These are phyloP conservation scores for Aethina tumida DNA, from an alignment of 1,140 invertebrate species.

Conservation along the genomic window DNA sequence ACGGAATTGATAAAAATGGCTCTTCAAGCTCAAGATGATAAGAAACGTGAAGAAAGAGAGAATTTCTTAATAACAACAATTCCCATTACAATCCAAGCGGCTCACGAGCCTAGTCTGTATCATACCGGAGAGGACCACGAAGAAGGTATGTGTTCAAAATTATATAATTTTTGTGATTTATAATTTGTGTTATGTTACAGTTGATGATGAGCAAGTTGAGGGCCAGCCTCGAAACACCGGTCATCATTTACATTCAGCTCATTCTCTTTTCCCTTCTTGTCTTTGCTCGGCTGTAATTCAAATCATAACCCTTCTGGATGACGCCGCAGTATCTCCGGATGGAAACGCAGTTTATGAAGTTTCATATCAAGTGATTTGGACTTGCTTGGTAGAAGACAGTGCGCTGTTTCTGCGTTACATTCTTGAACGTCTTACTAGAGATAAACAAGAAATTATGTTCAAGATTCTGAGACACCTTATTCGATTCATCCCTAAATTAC, in stretches of 20 bases:
- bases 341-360: slow-evolving; percentile 86
- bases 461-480: slow-evolving; percentile 88
- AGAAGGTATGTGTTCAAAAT: slow-evolving; percentile 48
- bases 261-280: slow-evolving; percentile 92
- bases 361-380: slow-evolving; percentile 86
- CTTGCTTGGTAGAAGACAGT: slow-evolving; percentile 95
- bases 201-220: slow-evolving; percentile 60
- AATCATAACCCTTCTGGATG: slow-evolving; percentile 91
- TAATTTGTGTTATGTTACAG: neutral
- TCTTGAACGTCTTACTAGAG: slow-evolving; percentile 88
- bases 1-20: slow-evolving; percentile 95
- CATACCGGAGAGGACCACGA: slow-evolving; percentile 79
- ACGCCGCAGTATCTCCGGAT: slow-evolving; percentile 89
- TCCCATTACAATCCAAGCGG: slow-evolving; percentile 89
- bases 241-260: slow-evolving; percentile 79
- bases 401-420: slow-evolving; percentile 82
- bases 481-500: slow-evolving; percentile 83
- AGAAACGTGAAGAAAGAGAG: slow-evolving; percentile 86
- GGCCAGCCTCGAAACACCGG: slow-evolving; percentile 54
- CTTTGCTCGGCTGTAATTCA: slow-evolving; percentile 90
- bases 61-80: slow-evolving; percentile 96
- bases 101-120: slow-evolving; percentile 89
- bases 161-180: neutral
- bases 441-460: slow-evolving; percentile 93
- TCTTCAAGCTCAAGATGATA: slow-evolving; percentile 90